Conservation (phyloP, 2,797 vertebrate genomes). For the Arrhamphus sclerolepis region DNA sequence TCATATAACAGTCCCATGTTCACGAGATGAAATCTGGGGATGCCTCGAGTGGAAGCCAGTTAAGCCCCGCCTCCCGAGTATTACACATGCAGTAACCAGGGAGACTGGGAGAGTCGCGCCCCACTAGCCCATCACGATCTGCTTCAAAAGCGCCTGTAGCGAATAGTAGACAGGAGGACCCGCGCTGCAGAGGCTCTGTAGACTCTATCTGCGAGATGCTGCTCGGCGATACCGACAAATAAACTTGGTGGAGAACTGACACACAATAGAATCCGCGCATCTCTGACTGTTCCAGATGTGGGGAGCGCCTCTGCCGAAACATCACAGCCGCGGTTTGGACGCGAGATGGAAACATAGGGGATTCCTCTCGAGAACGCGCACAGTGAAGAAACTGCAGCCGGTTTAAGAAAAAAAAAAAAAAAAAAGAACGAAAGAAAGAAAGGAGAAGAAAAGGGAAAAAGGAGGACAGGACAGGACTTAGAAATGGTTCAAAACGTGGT, state of each 20-base stretch:
- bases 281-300: conserved; percentile 75
- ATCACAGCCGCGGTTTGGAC: conserved; percentile 77
- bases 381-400: conserved; percentile 62
- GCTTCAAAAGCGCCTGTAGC: conserved; percentile 54
- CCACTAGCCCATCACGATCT: conserved; percentile 71
- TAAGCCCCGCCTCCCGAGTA: conserved; percentile 50
- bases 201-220: conserved; percentile 1
- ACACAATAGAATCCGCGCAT: conserved; percentile 21
- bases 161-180: conserved; percentile 29
- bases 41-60: conserved; percentile 56
- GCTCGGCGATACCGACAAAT: background rate
- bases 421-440: too few relatives aligned
- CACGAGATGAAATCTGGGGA: conserved; percentile 59
- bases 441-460: too few relatives aligned
- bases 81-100: conserved; percentile 76
- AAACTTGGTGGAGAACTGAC: conserved; percentile 24
- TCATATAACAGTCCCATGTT: background rate
- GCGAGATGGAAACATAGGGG: conserved; percentile 79
- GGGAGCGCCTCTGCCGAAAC: conserved; percentile 73
- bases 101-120: conserved; percentile 66
- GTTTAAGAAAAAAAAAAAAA: too few relatives aligned
- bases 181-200: conserved; percentile 8
- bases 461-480: background rate
- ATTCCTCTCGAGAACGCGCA: conserved; percentile 68
- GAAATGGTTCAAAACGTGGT: conserved; percentile 96